Conservation (phyloP, 37 sponge, comb jelly and placozoan species). For the Beroe forskalii region DNA sequence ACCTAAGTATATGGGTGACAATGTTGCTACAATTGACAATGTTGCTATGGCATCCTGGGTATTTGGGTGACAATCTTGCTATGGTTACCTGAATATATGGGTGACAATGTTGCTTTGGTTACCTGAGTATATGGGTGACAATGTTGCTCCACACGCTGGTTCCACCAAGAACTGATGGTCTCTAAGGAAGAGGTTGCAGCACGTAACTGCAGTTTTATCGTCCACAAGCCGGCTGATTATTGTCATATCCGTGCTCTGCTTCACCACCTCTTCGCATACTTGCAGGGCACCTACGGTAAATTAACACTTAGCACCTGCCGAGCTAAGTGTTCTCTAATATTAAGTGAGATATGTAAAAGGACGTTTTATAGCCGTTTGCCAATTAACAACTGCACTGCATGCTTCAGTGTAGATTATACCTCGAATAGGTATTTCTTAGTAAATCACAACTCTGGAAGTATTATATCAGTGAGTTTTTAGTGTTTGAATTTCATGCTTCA, state of each 20-base stretch:
- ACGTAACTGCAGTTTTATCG: slow-evolving; percentile 81
- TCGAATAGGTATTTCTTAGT: too few species aligned
- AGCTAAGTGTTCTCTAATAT: too few species aligned
- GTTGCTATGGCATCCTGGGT: too few species aligned
- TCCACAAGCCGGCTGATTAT: slow-evolving; percentile 70
- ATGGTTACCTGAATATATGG: slow-evolving; percentile 71
- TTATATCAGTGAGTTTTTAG: too few species aligned
- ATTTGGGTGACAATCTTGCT: too few species aligned
- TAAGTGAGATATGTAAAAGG: too few species aligned
- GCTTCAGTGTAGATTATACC: too few species aligned
- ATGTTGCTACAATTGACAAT: slow-evolving; percentile 72
- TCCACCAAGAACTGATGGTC: slow-evolving; percentile 86
- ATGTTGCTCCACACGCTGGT: slow-evolving; percentile 91
- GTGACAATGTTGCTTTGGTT: slow-evolving; percentile 75
- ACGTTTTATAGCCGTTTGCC: too few species aligned
- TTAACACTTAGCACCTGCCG: background rate
- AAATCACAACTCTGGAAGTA: too few species aligned
- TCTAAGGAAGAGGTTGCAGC: slow-evolving; percentile 78
- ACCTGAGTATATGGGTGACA: slow-evolving; percentile 78
- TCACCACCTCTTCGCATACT: slow-evolving; percentile 72
- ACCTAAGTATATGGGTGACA: slow-evolving; percentile 76
- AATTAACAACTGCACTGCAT: too few species aligned
- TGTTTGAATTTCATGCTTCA: too few species aligned
- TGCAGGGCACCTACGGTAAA: slow-evolving; percentile 72
- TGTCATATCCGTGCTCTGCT: slow-evolving; percentile 68